Evolutionary conservation across 1,140 invertebrate genomes (phyloP).

Genomic region (Lineus longissimus): DNA sequence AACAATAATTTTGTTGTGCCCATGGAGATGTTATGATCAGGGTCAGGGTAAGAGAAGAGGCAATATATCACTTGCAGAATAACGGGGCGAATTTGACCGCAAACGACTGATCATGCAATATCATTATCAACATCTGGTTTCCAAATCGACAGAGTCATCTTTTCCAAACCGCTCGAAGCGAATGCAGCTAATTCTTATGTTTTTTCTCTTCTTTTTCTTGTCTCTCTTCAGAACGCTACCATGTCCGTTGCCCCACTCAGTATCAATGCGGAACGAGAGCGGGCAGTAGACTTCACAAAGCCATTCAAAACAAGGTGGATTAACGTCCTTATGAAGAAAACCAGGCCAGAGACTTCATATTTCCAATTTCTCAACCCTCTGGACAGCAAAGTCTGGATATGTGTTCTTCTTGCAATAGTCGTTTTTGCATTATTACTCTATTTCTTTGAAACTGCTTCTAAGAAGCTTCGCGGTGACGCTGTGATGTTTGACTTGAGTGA

Average conservation of each 20-base stretch:
- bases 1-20: too few species aligned
- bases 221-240: constrained; percentile 43
- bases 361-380: constrained; percentile 97
- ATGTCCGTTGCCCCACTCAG: constrained; percentile 48
- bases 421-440: constrained; percentile 93
- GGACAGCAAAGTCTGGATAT: constrained; percentile 66
- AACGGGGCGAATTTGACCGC: too few species aligned
- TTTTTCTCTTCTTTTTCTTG: too few species aligned
- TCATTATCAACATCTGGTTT: too few species aligned
- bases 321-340: constrained; percentile 43
- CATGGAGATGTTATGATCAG: too few species aligned
- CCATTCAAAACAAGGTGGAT: constrained; percentile 51
- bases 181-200: too few species aligned
- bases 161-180: too few species aligned
- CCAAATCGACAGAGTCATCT: too few species aligned
- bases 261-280: constrained; percentile 47
- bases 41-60: too few species aligned
- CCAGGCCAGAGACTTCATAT: constrained; percentile 57
- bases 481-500: constrained; percentile 42
- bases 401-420: constrained; percentile 44
- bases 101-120: too few species aligned
- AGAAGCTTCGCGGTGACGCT: constrained; percentile 20
- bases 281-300: constrained; percentile 50
- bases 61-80: too few species aligned
- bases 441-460: constrained; percentile 69